Percentiles rank a stretch among this genome's conserved stretches.
Evolutionary conservation across 2,113 vertebrate genomes (phyloP).

Genomic region (Oriolus oriolus): DNA sequence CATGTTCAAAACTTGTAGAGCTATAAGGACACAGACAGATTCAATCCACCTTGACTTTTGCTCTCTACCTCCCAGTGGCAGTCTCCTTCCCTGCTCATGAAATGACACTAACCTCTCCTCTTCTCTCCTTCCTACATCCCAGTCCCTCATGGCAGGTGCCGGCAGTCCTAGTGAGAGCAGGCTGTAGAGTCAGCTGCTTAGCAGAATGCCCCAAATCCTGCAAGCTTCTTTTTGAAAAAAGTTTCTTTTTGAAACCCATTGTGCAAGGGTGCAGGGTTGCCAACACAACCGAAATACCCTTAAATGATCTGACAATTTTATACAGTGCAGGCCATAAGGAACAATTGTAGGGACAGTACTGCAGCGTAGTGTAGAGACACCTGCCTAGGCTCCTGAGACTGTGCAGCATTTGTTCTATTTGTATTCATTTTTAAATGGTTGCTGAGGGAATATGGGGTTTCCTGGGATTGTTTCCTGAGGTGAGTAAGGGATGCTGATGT

Average conservation of each 20-base stretch:
- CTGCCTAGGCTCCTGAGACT: not conserved
- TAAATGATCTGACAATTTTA: not conserved
- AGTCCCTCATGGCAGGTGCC: not conserved
- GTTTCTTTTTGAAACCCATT: not conserved
- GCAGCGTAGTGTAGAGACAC: not conserved
- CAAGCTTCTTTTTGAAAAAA: not conserved
- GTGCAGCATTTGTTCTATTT: not conserved
- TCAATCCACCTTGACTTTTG: not conserved
- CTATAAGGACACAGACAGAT: not conserved
- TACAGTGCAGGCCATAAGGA: not conserved
- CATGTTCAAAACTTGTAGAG: not conserved
- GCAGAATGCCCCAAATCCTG: not conserved
- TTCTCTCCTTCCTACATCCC: not conserved
- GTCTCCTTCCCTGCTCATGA: not conserved
- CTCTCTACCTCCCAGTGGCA: not conserved
- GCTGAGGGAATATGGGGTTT: not conserved
- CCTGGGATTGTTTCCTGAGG: not conserved
- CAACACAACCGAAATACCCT: not conserved
- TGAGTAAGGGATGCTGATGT: not conserved
- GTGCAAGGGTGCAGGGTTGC: not conserved
- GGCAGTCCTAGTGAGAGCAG: not conserved
- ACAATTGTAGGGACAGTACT: not conserved
- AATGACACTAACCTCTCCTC: not conserved
- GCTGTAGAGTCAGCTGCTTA: not conserved
- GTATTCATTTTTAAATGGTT: not conserved